These are phyloP conservation scores for Montipora capricornis DNA, from an alignment of 64 coral and sea anemone genomes.

Conservation along the genomic window DNA sequence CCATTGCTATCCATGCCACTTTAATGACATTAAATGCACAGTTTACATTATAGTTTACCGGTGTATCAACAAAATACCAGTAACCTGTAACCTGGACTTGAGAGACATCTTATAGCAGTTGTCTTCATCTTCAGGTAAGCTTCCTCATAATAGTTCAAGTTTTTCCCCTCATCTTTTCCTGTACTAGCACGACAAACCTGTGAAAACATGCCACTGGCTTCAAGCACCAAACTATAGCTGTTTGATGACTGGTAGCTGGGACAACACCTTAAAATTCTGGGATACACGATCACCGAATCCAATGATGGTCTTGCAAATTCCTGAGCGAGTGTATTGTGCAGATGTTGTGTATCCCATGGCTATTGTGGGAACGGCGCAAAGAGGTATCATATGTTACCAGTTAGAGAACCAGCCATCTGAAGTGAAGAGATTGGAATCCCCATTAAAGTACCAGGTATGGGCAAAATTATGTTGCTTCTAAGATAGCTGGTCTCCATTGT, in stretches of 20 bases:
- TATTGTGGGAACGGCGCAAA: constrained; percentile 95
- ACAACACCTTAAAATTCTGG: constrained; percentile 98
- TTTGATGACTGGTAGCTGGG: constrained; percentile 98
- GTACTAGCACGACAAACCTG: constrained; percentile 84
- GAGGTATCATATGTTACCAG: constrained; percentile 98
- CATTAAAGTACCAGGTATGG: constrained; percentile 94
- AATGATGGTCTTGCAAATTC: constrained; percentile 80
- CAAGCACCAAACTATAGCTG: constrained; percentile 95
- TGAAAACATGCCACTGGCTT: constrained; percentile 93
- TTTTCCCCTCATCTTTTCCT: background rate
- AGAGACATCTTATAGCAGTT: too few relatives aligned
- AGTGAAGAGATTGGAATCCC: constrained; percentile 96
- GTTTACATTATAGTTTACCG: too few relatives aligned
- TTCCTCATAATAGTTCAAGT: too few relatives aligned
- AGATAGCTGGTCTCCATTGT: too few relatives aligned
- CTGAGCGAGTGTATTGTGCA: constrained; percentile 96
- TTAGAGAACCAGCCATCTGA: constrained; percentile 95
- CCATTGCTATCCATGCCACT: too few relatives aligned
- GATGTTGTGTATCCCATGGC: constrained; percentile 99
- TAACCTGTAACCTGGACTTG: too few relatives aligned
- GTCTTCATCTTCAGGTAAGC: too few relatives aligned
- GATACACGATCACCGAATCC: constrained; percentile 88
- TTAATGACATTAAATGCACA: too few relatives aligned
- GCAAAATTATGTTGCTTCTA: background rate
- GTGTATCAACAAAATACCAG: too few relatives aligned